These are phyloP conservation scores for Ambastaia sidthimunki DNA, from an alignment of 2,797 vertebrate genomes.

Conservation along the genomic window DNA sequence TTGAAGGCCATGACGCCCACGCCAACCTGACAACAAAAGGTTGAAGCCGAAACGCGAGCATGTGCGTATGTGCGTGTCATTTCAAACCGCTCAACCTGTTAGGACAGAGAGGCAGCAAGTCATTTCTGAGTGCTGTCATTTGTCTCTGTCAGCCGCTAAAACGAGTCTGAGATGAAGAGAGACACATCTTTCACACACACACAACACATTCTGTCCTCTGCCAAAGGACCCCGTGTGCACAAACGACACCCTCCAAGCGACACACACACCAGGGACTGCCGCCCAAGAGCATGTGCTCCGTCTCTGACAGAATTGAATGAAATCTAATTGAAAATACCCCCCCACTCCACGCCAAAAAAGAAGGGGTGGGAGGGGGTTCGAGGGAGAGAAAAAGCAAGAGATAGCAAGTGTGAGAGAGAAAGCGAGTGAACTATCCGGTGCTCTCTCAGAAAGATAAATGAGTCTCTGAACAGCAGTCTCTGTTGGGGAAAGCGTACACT, in stretches of 20 bases:
- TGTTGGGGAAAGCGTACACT: slow-evolving; percentile 76
- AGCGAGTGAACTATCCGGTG: slow-evolving; percentile 77
- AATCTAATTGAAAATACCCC: slow-evolving; percentile 74
- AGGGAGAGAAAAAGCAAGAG: slow-evolving; percentile 55
- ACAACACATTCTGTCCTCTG: slow-evolving; percentile 58
- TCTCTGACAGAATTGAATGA: slow-evolving; percentile 64
- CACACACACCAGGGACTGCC: slow-evolving; percentile 56
- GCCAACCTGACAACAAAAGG: slow-evolving; percentile 42
- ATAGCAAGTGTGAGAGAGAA: slow-evolving; percentile 59
- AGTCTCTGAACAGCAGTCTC: slow-evolving; percentile 79
- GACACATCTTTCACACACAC: slow-evolving; percentile 72
- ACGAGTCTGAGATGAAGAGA: slow-evolving; percentile 81
- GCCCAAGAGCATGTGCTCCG: slow-evolving; percentile 55
- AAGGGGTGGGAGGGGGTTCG: slow-evolving; percentile 47
- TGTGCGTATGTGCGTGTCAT: slow-evolving; percentile 48
- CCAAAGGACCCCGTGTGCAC: slow-evolving; percentile 62
- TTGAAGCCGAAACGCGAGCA: slow-evolving; percentile 35
- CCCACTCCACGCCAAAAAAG: slow-evolving; percentile 56
- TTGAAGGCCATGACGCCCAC: slow-evolving; percentile 18
- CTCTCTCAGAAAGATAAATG: slow-evolving; percentile 84
- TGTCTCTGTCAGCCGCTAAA: slow-evolving; percentile 83
- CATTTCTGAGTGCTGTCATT: slow-evolving; percentile 83
- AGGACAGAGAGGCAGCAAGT: slow-evolving; percentile 69
- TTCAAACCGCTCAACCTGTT: slow-evolving; percentile 73
- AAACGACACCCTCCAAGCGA: slow-evolving; percentile 46